Percentiles rank a stretch among this genome's conserved stretches.
Evolutionary conservation across 2,888 invertebrate genomes (phyloP).

Genomic region (Melieria omissa): DNA sequence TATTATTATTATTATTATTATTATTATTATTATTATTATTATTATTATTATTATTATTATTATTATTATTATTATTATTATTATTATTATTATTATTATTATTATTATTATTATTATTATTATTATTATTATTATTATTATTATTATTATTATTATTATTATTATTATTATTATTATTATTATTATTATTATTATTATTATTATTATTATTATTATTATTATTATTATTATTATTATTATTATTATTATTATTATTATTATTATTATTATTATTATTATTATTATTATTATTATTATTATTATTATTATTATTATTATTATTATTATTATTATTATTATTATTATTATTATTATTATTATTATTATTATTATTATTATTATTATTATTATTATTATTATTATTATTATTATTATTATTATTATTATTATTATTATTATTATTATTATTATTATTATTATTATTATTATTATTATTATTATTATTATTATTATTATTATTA

Average conservation of each 20-base stretch:
- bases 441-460: conserved; percentile 4
- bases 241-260: conserved; percentile 4
- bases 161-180: conserved; percentile 1
- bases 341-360: conserved; percentile 4
- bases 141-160: conserved; percentile 4
- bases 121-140: conserved; percentile 4
- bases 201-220: conserved; percentile 4
- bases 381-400: conserved; percentile 4
- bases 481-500: conserved; percentile 4
- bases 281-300: conserved; percentile 4
- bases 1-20: conserved; percentile 4
- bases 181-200: conserved; percentile 4
- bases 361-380: conserved; percentile 4
- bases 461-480: conserved; percentile 4
- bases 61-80: conserved; percentile 4
- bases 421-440: conserved; percentile 4
- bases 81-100: conserved; percentile 4
- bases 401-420: conserved; percentile 4
- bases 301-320: conserved; percentile 4
- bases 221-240: conserved; percentile 4
- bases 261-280: conserved; percentile 4
- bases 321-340: conserved; percentile 4
- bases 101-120: conserved; percentile 4
- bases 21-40: conserved; percentile 4
- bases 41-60: conserved; percentile 4